Conservation (phyloP, 2,797 vertebrate genomes). For the Darevskia nairensis region DNA sequence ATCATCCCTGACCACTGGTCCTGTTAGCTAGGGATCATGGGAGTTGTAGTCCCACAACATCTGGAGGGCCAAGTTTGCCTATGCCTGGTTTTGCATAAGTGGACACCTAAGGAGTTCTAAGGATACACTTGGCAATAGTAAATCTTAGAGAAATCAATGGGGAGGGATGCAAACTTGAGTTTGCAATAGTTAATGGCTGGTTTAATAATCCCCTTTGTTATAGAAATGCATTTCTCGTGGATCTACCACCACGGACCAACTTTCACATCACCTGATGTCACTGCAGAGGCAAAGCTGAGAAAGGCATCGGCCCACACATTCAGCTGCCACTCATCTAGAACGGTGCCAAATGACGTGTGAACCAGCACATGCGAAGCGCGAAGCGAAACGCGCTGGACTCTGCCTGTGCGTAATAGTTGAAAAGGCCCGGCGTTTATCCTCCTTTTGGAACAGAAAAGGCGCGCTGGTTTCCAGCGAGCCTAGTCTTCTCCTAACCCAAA, state of each 20-base stretch:
- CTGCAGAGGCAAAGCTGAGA: not conserved
- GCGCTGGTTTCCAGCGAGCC: not conserved
- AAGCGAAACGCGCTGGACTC: not conserved
- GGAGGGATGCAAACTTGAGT: too few species aligned
- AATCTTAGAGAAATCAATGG: too few species aligned
- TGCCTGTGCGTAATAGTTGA: too few species aligned
- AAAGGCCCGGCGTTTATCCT: not conserved
- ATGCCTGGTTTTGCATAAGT: too few species aligned
- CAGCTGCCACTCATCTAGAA: not conserved
- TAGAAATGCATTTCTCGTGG: not conserved
- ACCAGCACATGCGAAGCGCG: not conserved
- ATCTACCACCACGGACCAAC: not conserved
- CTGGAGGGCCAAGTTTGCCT: too few species aligned
- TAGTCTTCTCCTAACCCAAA: not conserved
- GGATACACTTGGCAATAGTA: too few species aligned
- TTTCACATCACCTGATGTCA: not conserved
- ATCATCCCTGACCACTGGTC: too few species aligned
- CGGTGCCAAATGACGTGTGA: not conserved
- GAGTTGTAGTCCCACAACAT: too few species aligned
- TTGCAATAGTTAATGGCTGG: not conserved
- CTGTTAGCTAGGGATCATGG: too few species aligned
- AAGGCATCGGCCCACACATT: not conserved
- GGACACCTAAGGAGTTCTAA: too few species aligned
- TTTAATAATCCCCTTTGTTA: not conserved
- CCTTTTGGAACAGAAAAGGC: not conserved